A percentile compares a stretch with the other conserved stretches of the same genome.
These are phyloP conservation scores for Morone chrysops DNA, from an alignment of 2,113 vertebrate species.

Conservation along the genomic window DNA sequence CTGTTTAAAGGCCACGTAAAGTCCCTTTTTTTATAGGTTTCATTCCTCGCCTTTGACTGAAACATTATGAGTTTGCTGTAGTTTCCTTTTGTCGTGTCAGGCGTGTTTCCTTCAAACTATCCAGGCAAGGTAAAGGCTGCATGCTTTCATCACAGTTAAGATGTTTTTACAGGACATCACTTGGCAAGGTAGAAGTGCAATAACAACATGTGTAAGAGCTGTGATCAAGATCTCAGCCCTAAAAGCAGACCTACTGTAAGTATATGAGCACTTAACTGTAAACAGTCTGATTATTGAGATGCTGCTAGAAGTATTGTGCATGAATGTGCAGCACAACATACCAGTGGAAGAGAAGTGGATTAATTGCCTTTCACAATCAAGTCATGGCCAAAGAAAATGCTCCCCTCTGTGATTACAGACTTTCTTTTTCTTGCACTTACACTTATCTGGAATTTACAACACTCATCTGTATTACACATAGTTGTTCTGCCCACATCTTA, in stretches of 20 bases:
- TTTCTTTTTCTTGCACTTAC: constrained; percentile 21
- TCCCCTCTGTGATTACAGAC: constrained; percentile 30
- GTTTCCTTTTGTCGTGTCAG: constrained; percentile 35
- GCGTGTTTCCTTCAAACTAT: constrained; percentile 15
- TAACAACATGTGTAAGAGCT: constrained; percentile 14
- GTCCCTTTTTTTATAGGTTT: constrained; percentile 56
- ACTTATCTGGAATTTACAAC: constrained; percentile 25
- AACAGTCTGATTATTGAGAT: constrained; percentile 31
- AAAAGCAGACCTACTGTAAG: constrained; percentile 31
- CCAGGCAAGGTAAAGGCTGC: constrained; percentile 1
- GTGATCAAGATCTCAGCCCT: constrained; percentile 27
- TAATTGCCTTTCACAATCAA: constrained; percentile 33
- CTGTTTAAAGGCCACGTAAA: constrained; percentile 68
- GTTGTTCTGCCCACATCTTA: not conserved
- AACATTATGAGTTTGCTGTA: constrained; percentile 14
- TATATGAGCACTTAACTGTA: constrained; percentile 21
- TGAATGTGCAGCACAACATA: not conserved
- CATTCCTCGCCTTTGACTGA: constrained; percentile 10
- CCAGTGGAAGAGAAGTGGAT: constrained; percentile 28
- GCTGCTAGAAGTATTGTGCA: constrained; percentile 9
- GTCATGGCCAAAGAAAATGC: constrained; percentile 35
- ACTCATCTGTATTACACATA: not conserved
- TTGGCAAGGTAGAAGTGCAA: constrained; percentile 3
- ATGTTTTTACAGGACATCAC: constrained; percentile 28
- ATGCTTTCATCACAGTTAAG: constrained; percentile 2